These are phyloP conservation scores for Arbacia lixula DNA, from an alignment of 53 echinoderm and acorn worm species.

Conservation along the genomic window DNA sequence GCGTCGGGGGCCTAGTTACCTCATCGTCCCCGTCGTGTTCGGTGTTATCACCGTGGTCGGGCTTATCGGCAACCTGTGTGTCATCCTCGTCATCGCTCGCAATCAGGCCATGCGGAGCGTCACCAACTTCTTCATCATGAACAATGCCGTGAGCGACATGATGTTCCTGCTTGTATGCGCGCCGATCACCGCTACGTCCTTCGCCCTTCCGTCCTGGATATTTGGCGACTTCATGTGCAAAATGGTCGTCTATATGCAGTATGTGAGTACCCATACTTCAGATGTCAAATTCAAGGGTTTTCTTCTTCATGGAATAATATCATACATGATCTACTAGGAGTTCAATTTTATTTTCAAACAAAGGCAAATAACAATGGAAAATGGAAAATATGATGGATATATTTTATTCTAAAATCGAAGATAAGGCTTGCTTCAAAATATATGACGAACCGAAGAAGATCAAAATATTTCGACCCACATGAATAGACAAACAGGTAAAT, in stretches of 20 bases:
- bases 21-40: conserved; percentile 76
- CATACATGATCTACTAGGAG: no score
- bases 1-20: conserved; percentile 10
- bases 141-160: conserved; percentile 93
- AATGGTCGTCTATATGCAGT: conserved; percentile 88
- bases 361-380: no score
- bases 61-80: conserved; percentile 79
- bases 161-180: conserved; percentile 88
- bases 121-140: conserved; percentile 98
- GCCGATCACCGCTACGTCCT: conserved; percentile 79
- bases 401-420: no score
- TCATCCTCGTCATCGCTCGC: conserved; percentile 82
- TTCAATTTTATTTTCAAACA: no score
- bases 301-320: neutral
- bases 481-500: no score
- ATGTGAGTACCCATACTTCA: conserved; percentile 67
- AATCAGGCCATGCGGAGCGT: conserved; percentile 90
- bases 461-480: no score
- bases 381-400: no score
- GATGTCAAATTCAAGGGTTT: neutral
- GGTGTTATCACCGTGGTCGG: conserved; percentile 84
- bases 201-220: conserved; percentile 76
- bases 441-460: no score
- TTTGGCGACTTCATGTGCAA: conserved; percentile 91
- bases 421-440: no score